A percentile compares a stretch with the other conserved stretches of the same genome.
phyloP scores from a whole-genome alignment of 2,888 invertebrate species.

The Pachydiplax longipennis region DNA sequence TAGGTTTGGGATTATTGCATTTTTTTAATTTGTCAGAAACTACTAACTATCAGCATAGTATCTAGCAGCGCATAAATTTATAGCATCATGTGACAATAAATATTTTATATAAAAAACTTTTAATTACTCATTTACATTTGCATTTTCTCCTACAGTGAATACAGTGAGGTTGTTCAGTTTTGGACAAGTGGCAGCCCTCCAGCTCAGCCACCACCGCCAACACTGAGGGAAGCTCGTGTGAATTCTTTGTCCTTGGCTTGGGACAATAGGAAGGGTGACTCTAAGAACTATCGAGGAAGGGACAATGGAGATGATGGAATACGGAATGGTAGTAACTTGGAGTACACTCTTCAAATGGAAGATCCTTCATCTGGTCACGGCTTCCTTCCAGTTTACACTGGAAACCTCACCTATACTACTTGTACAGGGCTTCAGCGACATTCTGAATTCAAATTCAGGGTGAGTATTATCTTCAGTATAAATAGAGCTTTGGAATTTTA shows the following conservation, averaged over 20 bases:
- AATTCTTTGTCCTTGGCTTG: constrained; percentile 75
- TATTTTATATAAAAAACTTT: no score
- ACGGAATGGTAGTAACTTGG: constrained; percentile 54
- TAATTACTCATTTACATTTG: constrained; percentile 6
- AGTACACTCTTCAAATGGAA: constrained; percentile 85
- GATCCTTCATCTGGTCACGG: constrained; percentile 74
- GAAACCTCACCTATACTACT: constrained; percentile 72
- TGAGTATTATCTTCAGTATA: constrained; percentile 52
- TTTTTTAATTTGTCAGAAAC: no score
- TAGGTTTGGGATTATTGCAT: no score
- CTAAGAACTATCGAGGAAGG: constrained; percentile 54
- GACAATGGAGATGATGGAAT: background rate
- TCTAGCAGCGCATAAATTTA: no score
- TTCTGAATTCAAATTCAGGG: constrained; percentile 79
- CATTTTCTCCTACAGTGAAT: constrained; percentile 62
- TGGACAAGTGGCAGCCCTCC: constrained; percentile 84
- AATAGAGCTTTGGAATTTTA: no score
- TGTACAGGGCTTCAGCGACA: constrained; percentile 75
- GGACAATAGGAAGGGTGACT: constrained; percentile 77
- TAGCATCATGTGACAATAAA: no score
- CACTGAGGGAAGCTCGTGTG: constrained; percentile 69
- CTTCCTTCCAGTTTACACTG: constrained; percentile 80
- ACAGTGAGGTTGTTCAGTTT: constrained; percentile 72
- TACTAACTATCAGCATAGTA: no score
- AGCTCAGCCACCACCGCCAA: constrained; percentile 78